Evolutionary conservation across 2,888 invertebrate genomes (phyloP).

Genomic region (Drosophila barbarae): DNA sequence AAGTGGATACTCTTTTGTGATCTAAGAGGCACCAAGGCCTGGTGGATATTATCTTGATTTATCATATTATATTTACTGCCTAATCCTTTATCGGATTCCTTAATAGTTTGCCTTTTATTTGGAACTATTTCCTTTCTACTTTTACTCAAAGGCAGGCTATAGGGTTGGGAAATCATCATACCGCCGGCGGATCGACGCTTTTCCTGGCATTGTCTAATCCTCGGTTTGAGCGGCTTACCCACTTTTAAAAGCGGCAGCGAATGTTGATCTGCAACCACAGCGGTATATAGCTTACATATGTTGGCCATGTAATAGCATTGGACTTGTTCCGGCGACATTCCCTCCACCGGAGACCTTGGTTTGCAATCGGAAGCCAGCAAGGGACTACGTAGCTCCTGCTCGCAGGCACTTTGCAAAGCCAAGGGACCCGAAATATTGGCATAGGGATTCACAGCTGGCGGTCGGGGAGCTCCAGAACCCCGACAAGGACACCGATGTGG

Average conservation of each 20-base stretch:
- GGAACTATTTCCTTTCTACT: not conserved
- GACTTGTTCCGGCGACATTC: not conserved
- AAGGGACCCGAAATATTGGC: not conserved
- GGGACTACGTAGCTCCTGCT: not conserved
- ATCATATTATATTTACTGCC: not conserved
- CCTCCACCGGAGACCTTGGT: not conserved
- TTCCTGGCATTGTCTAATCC: constrained; percentile 1
- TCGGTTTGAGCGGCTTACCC: not conserved
- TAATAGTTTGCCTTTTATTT: constrained; percentile 3
- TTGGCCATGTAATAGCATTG: not conserved
- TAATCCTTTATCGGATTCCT: not conserved
- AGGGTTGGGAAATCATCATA: constrained; percentile 7
- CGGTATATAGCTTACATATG: constrained; percentile 11
- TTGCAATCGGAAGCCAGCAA: not conserved
- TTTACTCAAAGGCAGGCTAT: constrained; percentile 46
- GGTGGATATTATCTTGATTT: not conserved
- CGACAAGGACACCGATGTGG: constrained; percentile 19
- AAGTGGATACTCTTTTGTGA: not conserved
- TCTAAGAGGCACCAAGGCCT: not conserved
- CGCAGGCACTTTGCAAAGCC: constrained; percentile 11
- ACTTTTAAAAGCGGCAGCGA: not conserved
- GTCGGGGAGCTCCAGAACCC: not conserved
- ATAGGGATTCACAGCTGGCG: not conserved
- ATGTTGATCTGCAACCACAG: constrained; percentile 15
- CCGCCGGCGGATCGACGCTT: constrained; percentile 5